Evolutionary conservation across 2,888 invertebrate genomes (phyloP).

Genomic region (Ectemnius lituratus): DNA sequence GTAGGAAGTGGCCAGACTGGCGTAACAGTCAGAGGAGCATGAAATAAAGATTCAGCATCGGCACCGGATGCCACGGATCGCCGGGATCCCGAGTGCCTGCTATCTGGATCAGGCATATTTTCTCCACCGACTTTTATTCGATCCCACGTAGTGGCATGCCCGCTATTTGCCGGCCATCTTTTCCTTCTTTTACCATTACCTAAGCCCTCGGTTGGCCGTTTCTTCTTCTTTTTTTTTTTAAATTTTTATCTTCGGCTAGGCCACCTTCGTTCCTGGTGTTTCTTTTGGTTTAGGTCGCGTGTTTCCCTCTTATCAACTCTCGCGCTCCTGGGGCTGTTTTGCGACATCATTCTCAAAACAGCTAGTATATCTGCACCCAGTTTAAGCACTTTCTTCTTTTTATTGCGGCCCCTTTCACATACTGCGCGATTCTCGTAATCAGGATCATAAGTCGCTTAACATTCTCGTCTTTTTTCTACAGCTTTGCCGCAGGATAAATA

Average conservation of each 20-base stretch:
- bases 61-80: slow-evolving; percentile 23
- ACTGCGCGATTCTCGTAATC: no score
- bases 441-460: no score
- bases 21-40: slow-evolving; percentile 46
- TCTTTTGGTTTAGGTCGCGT: no score
- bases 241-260: background rate
- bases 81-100: background rate
- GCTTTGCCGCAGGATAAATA: no score
- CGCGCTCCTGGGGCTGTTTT: background rate
- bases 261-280: no score
- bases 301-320: slow-evolving; percentile 10
- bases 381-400: no score
- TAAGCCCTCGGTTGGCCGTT: slow-evolving; percentile 15
- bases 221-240: slow-evolving; percentile 8
- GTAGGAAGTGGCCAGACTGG: slow-evolving; percentile 18
- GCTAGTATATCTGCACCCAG: no score
- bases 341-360: no score
- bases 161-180: background rate
- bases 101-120: slow-evolving; percentile 56
- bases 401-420: no score
- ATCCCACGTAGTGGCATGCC: slow-evolving; percentile 55
- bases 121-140: slow-evolving; percentile 59
- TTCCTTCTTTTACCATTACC: no score
- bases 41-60: slow-evolving; percentile 57
- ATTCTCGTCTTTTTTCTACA: no score